Evolutionary conservation across 1,140 invertebrate species (phyloP).

Genomic region (Arctopsyche grandis): DNA sequence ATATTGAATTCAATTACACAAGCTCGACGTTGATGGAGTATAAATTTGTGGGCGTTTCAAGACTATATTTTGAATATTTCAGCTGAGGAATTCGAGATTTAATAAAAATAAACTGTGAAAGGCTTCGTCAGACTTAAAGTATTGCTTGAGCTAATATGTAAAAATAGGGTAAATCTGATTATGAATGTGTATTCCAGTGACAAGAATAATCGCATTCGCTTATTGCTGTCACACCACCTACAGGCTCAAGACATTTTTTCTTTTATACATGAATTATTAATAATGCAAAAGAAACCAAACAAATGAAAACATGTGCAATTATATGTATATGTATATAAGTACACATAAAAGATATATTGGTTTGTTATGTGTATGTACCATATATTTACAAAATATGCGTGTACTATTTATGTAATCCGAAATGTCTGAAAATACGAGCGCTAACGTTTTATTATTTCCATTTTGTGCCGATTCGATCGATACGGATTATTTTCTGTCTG

Average conservation of each 20-base stretch:
- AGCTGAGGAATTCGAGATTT: not conserved
- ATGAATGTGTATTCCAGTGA: slow-evolving; percentile 35
- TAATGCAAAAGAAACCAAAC: slow-evolving; percentile 42
- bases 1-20: too few species aligned
- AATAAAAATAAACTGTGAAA: too few species aligned
- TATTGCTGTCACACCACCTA: slow-evolving; percentile 30
- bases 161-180: slow-evolving; percentile 53
- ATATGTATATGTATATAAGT: not conserved
- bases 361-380: not conserved
- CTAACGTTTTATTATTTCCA: not conserved
- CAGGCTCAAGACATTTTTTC: not conserved
- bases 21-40: too few species aligned
- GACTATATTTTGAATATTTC: not conserved
- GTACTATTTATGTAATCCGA: slow-evolving; percentile 2
- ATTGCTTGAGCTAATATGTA: slow-evolving; percentile 37
- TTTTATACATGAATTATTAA: not conserved
- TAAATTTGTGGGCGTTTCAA: not conserved
- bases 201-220: slow-evolving; percentile 35
- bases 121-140: slow-evolving; percentile 41
- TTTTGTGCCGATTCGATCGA: slow-evolving; percentile 26
- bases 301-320: slow-evolving; percentile 26
- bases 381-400: not conserved
- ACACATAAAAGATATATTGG: not conserved
- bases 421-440: not conserved
- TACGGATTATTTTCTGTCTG: slow-evolving; percentile 38